Base-by-base conservation (phyloP, 2,113 vertebrate species). In the Cryptotis parvus region DNA sequence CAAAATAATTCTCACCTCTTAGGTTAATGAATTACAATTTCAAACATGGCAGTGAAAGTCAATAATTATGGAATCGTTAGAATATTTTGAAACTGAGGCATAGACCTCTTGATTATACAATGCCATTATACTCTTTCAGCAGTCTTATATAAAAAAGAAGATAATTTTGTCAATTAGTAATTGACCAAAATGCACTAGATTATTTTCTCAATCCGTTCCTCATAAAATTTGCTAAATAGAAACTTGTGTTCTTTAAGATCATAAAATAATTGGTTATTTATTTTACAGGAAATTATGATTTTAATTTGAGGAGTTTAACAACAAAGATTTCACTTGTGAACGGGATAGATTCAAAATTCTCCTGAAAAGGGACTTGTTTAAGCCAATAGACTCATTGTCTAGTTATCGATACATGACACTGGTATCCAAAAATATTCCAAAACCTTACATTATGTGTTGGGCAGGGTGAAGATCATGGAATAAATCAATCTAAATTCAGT, bases 211-310 rank as follows among this genome's bases (percentile, higher is more conserved):
- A 81, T 81, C 15, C 0, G 3, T 33, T 89, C 35, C 65, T 78
- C 49, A 10, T 45, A 89, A 94, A 68, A 88, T 93, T 69, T 91
- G 58, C 68, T 77, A 6, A 33, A 10, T 52, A 83, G 66, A 73
- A 73, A 4, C 3, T 27, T 5, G 11, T 77, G 14, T 49, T 55
- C 31, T 74, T 87, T 39, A 63, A 68, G 20, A 74, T 52, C 70
- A 41, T 43, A 63, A 41, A 11, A 55, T 39, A 37, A 16, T 68
- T 78, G 6, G n/a, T 70, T 81, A 6, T 79, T 87, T 37, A 61
- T 88, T 88, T 72, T 69, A 52, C 6, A 73, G 39, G 52, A 91
- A 81, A 22, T 41, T 85, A 58, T 66, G 3, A 24, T 84, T 92
- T 80, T 75, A 31, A 58, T 75, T 84, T 87, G 15, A 29, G 65